Percentiles rank a stretch among this genome's conserved stretches.
phyloP scores from a whole-genome alignment of 1,140 invertebrate species.

The Onthophagus taurus region DNA sequence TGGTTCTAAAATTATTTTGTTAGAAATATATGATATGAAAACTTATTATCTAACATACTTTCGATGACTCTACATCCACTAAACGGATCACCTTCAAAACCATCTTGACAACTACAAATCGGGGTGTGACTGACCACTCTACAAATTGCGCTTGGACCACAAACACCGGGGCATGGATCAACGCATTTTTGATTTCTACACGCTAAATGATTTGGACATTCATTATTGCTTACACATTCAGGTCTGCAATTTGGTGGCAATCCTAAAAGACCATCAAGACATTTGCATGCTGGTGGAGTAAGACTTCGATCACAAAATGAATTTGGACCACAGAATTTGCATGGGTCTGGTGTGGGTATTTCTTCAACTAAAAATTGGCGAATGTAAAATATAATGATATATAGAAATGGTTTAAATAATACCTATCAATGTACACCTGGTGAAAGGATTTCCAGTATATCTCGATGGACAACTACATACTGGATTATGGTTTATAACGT shows the following conservation, averaged over 20 bases:
- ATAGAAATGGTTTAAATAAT: not conserved
- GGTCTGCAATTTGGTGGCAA: constrained; percentile 65
- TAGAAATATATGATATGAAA: constrained; percentile 16
- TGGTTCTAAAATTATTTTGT: constrained; percentile 33
- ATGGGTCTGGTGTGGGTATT: constrained; percentile 35
- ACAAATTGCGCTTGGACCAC: constrained; percentile 58
- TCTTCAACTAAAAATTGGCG: constrained; percentile 19
- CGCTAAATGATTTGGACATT: constrained; percentile 52
- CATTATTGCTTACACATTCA: constrained; percentile 59
- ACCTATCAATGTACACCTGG: constrained; percentile 38
- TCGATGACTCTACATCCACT: no score
- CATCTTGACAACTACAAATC: constrained; percentile 51
- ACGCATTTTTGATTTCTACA: constrained; percentile 54
- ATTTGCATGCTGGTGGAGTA: constrained; percentile 49
- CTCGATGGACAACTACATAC: constrained; percentile 51
- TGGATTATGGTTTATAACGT: constrained; percentile 52
- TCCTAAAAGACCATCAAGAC: constrained; percentile 59
- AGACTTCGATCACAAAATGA: constrained; percentile 43
- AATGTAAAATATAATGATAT: not conserved
- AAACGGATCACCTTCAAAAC: constrained; percentile 50
- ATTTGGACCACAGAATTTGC: constrained; percentile 47
- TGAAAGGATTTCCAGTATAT: constrained; percentile 58
- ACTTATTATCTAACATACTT: no score
- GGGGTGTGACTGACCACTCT: constrained; percentile 56
- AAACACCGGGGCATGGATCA: constrained; percentile 56